Conservation (phyloP, 1,140 invertebrate genomes). For the Drosophila oshimai region DNA sequence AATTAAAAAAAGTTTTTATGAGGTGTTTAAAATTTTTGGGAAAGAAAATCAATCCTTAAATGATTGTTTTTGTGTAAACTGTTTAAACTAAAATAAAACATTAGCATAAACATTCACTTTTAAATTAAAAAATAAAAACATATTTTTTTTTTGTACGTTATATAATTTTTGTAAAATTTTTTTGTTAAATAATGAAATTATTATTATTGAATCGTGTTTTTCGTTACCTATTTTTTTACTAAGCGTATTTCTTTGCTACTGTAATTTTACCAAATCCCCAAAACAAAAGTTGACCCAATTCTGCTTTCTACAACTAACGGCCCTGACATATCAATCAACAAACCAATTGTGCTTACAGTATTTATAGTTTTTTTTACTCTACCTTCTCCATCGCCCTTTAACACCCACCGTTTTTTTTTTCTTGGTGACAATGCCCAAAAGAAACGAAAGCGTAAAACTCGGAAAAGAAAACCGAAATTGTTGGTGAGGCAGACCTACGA, state of each 20-base stretch:
- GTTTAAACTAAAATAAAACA: no score
- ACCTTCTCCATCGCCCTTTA: not conserved
- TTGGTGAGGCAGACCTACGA: not conserved
- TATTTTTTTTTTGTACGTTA: no score
- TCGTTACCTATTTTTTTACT: not conserved
- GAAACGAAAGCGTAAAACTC: constrained; percentile 56
- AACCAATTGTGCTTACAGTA: constrained; percentile 31
- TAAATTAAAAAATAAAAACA: no score
- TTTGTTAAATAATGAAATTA: no score
- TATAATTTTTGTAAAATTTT: no score
- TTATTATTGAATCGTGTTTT: no score
- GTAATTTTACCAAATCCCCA: constrained; percentile 1
- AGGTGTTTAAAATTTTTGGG: not conserved
- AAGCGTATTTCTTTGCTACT: not conserved
- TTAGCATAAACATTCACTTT: no score
- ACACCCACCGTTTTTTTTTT: constrained; percentile 8
- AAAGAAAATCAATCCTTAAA: no score
- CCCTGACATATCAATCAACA: constrained; percentile 69
- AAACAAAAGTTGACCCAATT: constrained; percentile 48
- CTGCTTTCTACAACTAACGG: constrained; percentile 20
- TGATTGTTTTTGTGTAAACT: no score
- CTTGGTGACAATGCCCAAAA: constrained; percentile 20
- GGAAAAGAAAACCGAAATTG: constrained; percentile 17
- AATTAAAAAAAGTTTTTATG: not conserved
- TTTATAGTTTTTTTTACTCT: constrained; percentile 48